phyloP scores from a whole-genome alignment of 2,113 vertebrate genomes.

The Polyodon spathula region DNA sequence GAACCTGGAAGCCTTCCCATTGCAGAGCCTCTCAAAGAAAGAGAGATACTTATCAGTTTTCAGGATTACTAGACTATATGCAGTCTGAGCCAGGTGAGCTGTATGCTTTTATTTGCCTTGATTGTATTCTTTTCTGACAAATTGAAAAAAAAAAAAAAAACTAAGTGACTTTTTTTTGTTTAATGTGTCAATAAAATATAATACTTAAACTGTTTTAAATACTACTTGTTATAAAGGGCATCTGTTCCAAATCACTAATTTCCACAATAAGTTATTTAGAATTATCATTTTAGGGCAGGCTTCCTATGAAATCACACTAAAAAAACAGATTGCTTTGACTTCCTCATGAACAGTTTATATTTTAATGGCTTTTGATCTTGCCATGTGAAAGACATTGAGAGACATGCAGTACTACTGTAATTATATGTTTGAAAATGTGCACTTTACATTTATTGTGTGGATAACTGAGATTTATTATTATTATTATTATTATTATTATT shows the following conservation, averaged over 20 bases:
- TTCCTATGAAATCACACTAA: conserved; percentile 8
- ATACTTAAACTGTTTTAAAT: too few species aligned
- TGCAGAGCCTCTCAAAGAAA: too few species aligned
- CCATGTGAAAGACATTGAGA: background rate
- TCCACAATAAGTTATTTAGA: background rate
- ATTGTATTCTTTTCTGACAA: too few species aligned
- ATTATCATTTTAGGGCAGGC: conserved; percentile 8
- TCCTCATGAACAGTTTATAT: conserved; percentile 3
- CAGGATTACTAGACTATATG: too few species aligned
- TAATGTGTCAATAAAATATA: too few species aligned
- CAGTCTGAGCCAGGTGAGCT: too few species aligned
- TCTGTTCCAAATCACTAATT: conserved; percentile 16
- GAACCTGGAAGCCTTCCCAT: too few species aligned
- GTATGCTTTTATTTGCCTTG: too few species aligned
- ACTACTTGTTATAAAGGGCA: conserved; percentile 9
- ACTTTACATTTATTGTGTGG: conserved; percentile 14
- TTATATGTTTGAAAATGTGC: background rate
- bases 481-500: too few species aligned
- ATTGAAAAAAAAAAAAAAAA: too few species aligned
- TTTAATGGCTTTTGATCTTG: background rate
- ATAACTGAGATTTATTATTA: conserved; percentile 3
- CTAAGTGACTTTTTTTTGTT: too few species aligned
- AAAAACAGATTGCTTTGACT: conserved; percentile 11
- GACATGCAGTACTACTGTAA: background rate
- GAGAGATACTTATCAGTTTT: too few species aligned